Evolutionary conservation across 2,113 vertebrate species (phyloP), one percentile per base, ranked within the genome.

Genomic region (Eptatretus burgeri): DNA sequence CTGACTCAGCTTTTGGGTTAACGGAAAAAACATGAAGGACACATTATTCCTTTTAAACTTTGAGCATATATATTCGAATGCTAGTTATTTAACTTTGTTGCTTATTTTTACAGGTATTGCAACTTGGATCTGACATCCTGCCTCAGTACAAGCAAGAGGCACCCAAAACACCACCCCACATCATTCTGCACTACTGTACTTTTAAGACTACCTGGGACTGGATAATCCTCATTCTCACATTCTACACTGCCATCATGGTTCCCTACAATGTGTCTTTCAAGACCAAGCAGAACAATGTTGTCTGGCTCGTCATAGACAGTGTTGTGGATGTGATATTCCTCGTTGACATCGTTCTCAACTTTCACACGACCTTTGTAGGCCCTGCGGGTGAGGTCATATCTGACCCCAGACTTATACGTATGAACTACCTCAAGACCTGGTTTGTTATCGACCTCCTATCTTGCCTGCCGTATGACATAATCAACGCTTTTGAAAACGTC

Each of bases 121-220:
- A 95, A 71, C 77, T 95, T 71, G 88, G 87, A 41, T 95, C 87
- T 12, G 88, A 95, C 73, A 91, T 95, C 66, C 77, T 95, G 63
- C 88, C 88, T 1, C 88, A 95, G 70, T 95, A 95, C 73, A 95
- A 93, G 68, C 88, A 95, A 76, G 88, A 95, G 71, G 84, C 87
- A 18, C 88, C 88, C 63, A 93, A 93, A 78, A 95, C 88, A 13
- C 88, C 88, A 0, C 88, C 88, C 0, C 88, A 95, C 72, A 95
- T 95, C 69, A 93, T 95, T 75, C 75, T 95, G 51, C 88, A 95
- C 74, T 95, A 95, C 66, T 95, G 88, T 69, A 81, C 87, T 65
- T 95, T 95, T 72, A 95, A 95, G 75, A 93, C 88, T 70, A 93
- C 87, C 3, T 95, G 88, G 88, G 88, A 95, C 72, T 95, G 88